These are phyloP conservation scores for Cerastoderma edule DNA, from an alignment of 2,888 invertebrate genomes.

Conservation along the genomic window DNA sequence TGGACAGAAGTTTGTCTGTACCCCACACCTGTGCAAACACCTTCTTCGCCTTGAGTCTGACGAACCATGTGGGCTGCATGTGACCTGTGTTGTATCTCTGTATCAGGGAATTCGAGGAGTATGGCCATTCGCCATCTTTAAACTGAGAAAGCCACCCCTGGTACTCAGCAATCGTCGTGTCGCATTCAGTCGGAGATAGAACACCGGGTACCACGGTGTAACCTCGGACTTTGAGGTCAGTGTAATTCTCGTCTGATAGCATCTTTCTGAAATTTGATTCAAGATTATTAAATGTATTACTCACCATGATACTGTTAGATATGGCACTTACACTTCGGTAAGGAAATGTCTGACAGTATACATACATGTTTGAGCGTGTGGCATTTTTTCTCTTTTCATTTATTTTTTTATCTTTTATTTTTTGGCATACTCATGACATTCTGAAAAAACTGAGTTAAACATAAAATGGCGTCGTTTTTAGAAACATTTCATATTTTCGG, in stretches of 20 bases:
- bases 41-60: conserved; percentile 69
- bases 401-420: too few species aligned
- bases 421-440: too few species aligned
- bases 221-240: conserved; percentile 23
- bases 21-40: conserved; percentile 77
- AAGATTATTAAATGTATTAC: too few species aligned
- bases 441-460: too few species aligned
- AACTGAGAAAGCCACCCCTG: conserved; percentile 39
- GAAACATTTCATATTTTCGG: too few species aligned
- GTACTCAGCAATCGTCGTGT: conserved; percentile 22
- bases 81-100: conserved; percentile 74
- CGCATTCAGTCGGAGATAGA: conserved; percentile 32
- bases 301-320: too few species aligned
- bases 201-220: conserved; percentile 30
- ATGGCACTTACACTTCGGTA: too few species aligned
- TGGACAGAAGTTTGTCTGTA: conserved; percentile 75
- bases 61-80: conserved; percentile 73
- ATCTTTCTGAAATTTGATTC: conserved; percentile 19
- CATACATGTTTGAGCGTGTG: too few species aligned
- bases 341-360: too few species aligned
- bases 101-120: conserved; percentile 63
- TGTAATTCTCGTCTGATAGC: conserved; percentile 27
- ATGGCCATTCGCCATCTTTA: conserved; percentile 37
- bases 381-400: too few species aligned
- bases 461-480: too few species aligned